Percentiles rank a stretch among this genome's conserved stretches.
Evolutionary conservation across 2,888 invertebrate genomes (phyloP).

Genomic region (Parochlus steinenii): DNA sequence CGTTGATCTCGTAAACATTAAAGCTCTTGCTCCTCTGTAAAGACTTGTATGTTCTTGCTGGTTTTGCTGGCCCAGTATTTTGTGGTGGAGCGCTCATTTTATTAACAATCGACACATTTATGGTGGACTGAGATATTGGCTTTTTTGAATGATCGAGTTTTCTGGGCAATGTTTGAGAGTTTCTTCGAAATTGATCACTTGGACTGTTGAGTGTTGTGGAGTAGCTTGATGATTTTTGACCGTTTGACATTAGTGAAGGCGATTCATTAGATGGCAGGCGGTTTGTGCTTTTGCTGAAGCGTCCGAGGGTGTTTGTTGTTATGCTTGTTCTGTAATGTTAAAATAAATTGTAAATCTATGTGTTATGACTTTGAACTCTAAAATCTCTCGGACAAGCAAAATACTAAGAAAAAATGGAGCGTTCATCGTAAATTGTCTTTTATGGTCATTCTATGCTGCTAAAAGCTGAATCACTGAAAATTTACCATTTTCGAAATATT

Average conservation of each 20-base stretch:
- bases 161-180: conserved; percentile 62
- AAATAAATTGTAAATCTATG: no score
- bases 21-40: conserved; percentile 71
- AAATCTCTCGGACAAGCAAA: no score
- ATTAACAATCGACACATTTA: conserved; percentile 48
- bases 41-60: conserved; percentile 61
- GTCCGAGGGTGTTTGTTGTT: conserved; percentile 51
- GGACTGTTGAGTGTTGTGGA: conserved; percentile 16
- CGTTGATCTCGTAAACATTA: conserved; percentile 52
- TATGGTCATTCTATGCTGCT: no score
- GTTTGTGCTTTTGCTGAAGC: conserved; percentile 68
- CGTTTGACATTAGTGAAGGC: conserved; percentile 27
- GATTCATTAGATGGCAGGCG: conserved; percentile 40
- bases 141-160: conserved; percentile 29
- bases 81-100: conserved; percentile 28
- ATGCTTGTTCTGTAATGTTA: conserved; percentile 16
- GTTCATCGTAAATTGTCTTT: no score
- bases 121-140: conserved; percentile 37
- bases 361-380: no score
- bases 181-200: conserved; percentile 30
- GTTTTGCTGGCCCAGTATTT: conserved; percentile 51
- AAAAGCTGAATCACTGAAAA: no score
- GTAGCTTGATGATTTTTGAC: conserved; percentile 1
- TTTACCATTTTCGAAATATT: no score
- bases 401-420: no score